phyloP scores from a whole-genome alignment of 2,888 invertebrate genomes.

The Acrocyrtus sp. region DNA sequence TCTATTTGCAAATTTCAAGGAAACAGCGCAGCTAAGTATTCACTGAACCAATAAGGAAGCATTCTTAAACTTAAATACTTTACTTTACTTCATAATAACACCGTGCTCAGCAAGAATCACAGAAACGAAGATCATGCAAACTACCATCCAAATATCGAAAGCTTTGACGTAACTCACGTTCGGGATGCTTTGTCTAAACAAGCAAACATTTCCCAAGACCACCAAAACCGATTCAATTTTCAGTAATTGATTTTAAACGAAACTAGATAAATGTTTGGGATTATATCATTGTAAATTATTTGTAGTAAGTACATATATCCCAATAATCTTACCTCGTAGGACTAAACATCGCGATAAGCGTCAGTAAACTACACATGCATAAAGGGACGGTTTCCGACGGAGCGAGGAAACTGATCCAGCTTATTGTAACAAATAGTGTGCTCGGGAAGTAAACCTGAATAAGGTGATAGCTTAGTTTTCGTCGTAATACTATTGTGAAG shows the following conservation, averaged over 20 bases:
- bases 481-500: background rate
- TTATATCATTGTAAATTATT: no score
- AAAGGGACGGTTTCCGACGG: no score
- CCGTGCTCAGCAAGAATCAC: slow-evolving; percentile 1
- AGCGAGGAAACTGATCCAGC: slow-evolving; percentile 3
- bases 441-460: slow-evolving; percentile 13
- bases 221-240: no score
- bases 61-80: no score
- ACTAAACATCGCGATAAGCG: slow-evolving; percentile 2
- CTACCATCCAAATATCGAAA: slow-evolving; percentile 18
- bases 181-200: slow-evolving; percentile 12
- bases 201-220: no score
- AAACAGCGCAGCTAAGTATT: no score
- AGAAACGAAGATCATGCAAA: background rate
- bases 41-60: no score
- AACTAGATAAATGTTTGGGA: no score
- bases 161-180: slow-evolving; percentile 15
- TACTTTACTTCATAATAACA: slow-evolving; percentile 10
- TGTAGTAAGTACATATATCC: no score
- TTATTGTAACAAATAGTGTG: background rate
- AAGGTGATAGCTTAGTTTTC: slow-evolving; percentile 15
- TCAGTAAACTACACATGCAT: background rate
- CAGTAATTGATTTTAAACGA: no score
- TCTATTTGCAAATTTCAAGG: no score
- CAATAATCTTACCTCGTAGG: no score